phyloP scores from a whole-genome alignment of 2,113 vertebrate genomes.

The Alligator mississippiensis region DNA sequence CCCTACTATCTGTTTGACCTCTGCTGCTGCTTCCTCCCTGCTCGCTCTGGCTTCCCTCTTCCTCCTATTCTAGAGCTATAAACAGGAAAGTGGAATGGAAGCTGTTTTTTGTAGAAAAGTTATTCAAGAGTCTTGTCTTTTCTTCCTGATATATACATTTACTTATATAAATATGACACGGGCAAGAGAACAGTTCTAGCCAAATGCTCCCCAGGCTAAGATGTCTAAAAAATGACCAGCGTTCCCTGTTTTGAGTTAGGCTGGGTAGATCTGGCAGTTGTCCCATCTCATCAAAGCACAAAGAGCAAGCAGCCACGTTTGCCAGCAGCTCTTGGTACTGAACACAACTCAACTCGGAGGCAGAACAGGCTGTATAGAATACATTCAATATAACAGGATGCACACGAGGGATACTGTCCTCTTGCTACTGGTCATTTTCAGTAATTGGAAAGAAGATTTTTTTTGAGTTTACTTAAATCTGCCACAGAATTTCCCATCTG shows the following conservation, averaged over 20 bases:
- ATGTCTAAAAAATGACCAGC: not conserved
- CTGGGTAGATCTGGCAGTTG: not conserved
- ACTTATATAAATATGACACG: not conserved
- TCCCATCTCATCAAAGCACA: not conserved
- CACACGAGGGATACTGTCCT: not conserved
- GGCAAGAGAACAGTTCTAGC: not conserved
- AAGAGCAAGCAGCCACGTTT: not conserved
- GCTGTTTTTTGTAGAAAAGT: not conserved
- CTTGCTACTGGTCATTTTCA: not conserved
- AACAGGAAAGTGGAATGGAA: not conserved
- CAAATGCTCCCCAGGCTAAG: not conserved
- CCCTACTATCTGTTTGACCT: not conserved
- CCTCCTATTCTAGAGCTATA: not conserved
- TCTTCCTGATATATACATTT: not conserved
- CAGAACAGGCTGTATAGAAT: not conserved
- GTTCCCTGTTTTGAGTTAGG: not conserved
- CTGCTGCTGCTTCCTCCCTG: too few relatives aligned
- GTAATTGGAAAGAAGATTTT: not conserved
- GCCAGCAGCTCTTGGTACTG: not conserved
- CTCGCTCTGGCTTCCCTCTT: not conserved
- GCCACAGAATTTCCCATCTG: not conserved
- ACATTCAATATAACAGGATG: not conserved
- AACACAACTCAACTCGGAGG: not conserved
- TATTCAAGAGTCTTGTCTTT: not conserved
- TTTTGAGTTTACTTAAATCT: not conserved